Evolutionary conservation across 2,888 invertebrate genomes (phyloP), one percentile per base, ranked within the genome.

Genomic region (Deilephila elpenor): DNA sequence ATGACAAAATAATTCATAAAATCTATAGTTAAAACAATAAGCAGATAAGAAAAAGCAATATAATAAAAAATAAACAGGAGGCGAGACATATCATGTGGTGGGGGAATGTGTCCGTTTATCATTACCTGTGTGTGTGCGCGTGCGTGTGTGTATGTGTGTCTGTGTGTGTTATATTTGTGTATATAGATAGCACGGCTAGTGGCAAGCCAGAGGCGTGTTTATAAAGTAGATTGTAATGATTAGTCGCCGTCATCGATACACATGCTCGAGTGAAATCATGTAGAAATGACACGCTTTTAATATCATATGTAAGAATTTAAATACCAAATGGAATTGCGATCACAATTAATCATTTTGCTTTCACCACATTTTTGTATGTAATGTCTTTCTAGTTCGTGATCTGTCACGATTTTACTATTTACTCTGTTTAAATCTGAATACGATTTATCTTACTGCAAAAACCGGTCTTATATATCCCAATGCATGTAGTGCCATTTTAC

Each of bases 221-320:
- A 85, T 87, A 83, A 82, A 84, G 81, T 82, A 79, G 81, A 84
- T 83, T 85, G 84, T 85, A 86, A 88, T 89, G 88, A 86, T 89
- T 87, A 88, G 85, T 87, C 86, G 86, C 86, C 87, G 90, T 89
- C 89, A 88, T 89, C 88, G 84, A 87, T 87, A 85, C 84, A 83
- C 84, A 86, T 78, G 85, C 85, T 81, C 75, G 74, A 87, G 83
- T 78, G 81, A 88, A 87, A 85, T 86, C 81, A 79, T 77, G 83
- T 81, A 87, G 86, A 89, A 80, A 80, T 80, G 86, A 84, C 85
- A 88, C 80, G 80, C 77, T 80, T 85, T 81, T 79, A 78, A 79
- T 75, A 34, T 64, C 51, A 53, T 62, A 73, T 56, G 44, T 44
- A 44, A 44, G 59, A 25, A 59, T 71, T 44, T 67, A 17, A 20